phyloP scores from a whole-genome alignment of 1,140 invertebrate species.

The Leguminivora glycinivorella region DNA sequence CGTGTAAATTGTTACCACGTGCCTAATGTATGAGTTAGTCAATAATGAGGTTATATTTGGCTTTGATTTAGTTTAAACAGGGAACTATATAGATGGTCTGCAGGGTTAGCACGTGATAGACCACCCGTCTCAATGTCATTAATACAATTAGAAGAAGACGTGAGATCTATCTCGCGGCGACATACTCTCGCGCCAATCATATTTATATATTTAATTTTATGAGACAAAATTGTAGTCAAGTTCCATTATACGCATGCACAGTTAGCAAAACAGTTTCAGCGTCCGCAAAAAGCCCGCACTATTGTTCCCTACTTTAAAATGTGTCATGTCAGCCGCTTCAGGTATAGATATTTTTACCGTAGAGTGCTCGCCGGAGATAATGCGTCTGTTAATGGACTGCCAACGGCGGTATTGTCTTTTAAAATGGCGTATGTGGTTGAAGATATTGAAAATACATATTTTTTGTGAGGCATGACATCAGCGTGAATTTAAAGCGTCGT shows the following conservation, averaged over 20 bases:
- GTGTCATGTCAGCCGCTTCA: slow-evolving; percentile 31
- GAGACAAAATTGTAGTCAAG: background rate
- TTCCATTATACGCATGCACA: background rate
- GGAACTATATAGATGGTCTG: background rate
- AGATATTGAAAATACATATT: background rate
- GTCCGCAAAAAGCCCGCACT: slow-evolving; percentile 9
- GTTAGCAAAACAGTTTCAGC: slow-evolving; percentile 33
- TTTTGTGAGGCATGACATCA: background rate
- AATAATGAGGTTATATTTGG: background rate
- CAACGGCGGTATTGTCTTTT: slow-evolving; percentile 34
- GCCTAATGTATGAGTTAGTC: slow-evolving; percentile 3
- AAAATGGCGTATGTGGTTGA: background rate
- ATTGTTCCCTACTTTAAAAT: slow-evolving; percentile 18
- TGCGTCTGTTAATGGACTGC: slow-evolving; percentile 58
- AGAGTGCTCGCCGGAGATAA: slow-evolving; percentile 49
- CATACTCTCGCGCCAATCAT: too few species aligned
- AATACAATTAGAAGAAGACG: too few species aligned
- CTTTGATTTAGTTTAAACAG: background rate
- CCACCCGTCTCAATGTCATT: too few species aligned
- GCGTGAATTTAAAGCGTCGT: background rate
- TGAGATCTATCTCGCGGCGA: too few species aligned
- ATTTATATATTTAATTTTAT: too few species aligned
- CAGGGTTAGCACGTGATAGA: background rate
- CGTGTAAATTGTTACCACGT: background rate
- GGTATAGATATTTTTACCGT: slow-evolving; percentile 47